These are phyloP conservation scores for Hystrix brachyura DNA, from an alignment of 2,113 vertebrate genomes.

Conservation along the genomic window DNA sequence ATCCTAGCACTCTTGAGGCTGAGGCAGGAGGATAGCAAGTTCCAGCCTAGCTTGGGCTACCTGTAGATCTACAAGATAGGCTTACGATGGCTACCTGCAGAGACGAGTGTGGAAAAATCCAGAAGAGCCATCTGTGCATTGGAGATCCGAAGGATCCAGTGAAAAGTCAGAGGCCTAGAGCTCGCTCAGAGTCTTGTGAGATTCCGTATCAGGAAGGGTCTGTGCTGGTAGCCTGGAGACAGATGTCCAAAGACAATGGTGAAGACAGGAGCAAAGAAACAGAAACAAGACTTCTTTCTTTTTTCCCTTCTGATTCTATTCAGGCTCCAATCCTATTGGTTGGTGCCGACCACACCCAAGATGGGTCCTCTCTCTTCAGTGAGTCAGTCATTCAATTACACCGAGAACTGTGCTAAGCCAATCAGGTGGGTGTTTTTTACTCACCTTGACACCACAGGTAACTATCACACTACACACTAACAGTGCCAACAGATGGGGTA, in stretches of 20 bases:
- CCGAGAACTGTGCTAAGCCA: not conserved
- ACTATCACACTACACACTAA: not conserved
- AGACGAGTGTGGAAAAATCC: not conserved
- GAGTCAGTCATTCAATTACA: not conserved
- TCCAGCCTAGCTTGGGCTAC: not conserved
- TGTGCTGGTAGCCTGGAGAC: not conserved
- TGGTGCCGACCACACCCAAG: not conserved
- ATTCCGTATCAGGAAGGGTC: not conserved
- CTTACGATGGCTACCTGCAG: not conserved
- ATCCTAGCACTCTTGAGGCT: not conserved
- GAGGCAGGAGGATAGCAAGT: not conserved
- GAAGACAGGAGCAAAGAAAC: not conserved
- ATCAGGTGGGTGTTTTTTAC: not conserved
- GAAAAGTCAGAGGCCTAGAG: not conserved
- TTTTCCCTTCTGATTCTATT: not conserved
- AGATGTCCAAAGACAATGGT: rapidly evolving
- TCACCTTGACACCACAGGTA: not conserved
- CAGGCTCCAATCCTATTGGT: not conserved
- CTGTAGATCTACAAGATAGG: not conserved
- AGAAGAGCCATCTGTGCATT: not conserved
- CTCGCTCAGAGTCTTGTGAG: not conserved
- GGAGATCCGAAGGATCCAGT: not conserved
- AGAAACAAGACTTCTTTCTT: not conserved
- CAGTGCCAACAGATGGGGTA: not conserved
- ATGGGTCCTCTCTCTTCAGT: not conserved